Evolutionary conservation across 2,888 invertebrate genomes (phyloP).

Genomic region (Embidobia sp.): DNA sequence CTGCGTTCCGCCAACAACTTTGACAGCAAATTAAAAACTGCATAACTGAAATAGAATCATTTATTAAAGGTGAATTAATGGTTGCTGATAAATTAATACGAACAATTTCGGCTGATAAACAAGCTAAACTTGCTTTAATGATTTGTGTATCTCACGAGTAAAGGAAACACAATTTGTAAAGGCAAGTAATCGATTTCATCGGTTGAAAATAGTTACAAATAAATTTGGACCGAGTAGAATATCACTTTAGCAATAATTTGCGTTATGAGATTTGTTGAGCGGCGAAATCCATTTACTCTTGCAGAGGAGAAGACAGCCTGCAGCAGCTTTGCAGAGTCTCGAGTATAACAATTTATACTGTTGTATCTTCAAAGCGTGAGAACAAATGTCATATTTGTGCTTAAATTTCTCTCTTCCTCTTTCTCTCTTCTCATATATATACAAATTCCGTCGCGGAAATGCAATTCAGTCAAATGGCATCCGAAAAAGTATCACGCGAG

Average conservation of each 20-base stretch:
- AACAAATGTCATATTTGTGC: slow-evolving; percentile 32
- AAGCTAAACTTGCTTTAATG: too few relatives aligned
- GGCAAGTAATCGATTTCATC: too few relatives aligned
- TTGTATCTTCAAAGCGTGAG: slow-evolving; percentile 18
- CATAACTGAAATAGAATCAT: too few relatives aligned
- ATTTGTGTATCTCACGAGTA: too few relatives aligned
- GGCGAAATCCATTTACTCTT: slow-evolving; percentile 26
- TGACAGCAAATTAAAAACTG: background rate
- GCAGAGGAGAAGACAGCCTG: slow-evolving; percentile 15
- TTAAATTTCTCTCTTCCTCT: too few relatives aligned
- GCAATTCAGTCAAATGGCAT: background rate
- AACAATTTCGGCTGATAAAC: too few relatives aligned
- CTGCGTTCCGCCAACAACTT: background rate
- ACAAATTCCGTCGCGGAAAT: slow-evolving; percentile 13
- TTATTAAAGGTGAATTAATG: too few relatives aligned
- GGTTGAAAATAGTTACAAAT: background rate
- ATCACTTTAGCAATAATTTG: slow-evolving; percentile 13
- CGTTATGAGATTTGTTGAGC: slow-evolving; percentile 7
- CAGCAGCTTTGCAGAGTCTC: slow-evolving; percentile 24
- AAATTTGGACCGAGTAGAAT: background rate
- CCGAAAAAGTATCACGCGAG: background rate
- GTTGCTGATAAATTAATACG: too few relatives aligned
- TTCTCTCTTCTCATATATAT: too few relatives aligned
- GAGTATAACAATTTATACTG: slow-evolving; percentile 24
- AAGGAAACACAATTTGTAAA: too few relatives aligned